Evolutionary conservation across 1,140 invertebrate genomes (phyloP).

Genomic region (Xylocopa sonorina): DNA sequence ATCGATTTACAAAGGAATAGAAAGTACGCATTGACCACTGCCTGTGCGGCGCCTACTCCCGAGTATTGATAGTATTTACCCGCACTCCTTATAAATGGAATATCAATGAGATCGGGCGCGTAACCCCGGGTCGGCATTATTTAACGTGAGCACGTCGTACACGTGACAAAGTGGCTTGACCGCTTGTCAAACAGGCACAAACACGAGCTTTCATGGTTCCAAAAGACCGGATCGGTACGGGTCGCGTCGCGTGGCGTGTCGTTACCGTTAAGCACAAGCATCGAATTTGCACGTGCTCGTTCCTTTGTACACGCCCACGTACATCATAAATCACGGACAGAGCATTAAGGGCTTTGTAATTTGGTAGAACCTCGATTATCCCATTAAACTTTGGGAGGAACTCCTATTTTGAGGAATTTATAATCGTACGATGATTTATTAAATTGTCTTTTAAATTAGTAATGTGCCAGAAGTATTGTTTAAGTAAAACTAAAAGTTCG

Average conservation of each 20-base stretch:
- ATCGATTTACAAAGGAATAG: conserved; percentile 25
- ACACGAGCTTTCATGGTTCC: conserved; percentile 47
- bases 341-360: conserved; percentile 35
- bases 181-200: conserved; percentile 54
- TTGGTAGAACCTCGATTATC: conserved; percentile 20
- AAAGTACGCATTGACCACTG: conserved; percentile 9
- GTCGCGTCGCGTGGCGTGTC: conserved; percentile 51
- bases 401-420: not conserved
- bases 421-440: not conserved
- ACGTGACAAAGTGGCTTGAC: conserved; percentile 57
- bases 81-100: conserved; percentile 50
- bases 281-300: conserved; percentile 51
- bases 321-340: conserved; percentile 33
- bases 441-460: not conserved
- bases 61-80: conserved; percentile 37
- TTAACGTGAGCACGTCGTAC: conserved; percentile 58
- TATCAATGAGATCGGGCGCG: conserved; percentile 56
- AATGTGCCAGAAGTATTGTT: not conserved
- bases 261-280: conserved; percentile 57
- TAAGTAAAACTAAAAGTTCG: not conserved
- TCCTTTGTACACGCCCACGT: conserved; percentile 23
- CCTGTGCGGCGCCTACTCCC: conserved; percentile 14
- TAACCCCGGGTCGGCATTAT: conserved; percentile 61
- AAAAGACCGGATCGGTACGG: conserved; percentile 49
- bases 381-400: not conserved